Percentiles rank a stretch among this genome's conserved stretches.
phyloP scores from a whole-genome alignment of 23 tunicate species.

The Botrylloides violaceus region DNA sequence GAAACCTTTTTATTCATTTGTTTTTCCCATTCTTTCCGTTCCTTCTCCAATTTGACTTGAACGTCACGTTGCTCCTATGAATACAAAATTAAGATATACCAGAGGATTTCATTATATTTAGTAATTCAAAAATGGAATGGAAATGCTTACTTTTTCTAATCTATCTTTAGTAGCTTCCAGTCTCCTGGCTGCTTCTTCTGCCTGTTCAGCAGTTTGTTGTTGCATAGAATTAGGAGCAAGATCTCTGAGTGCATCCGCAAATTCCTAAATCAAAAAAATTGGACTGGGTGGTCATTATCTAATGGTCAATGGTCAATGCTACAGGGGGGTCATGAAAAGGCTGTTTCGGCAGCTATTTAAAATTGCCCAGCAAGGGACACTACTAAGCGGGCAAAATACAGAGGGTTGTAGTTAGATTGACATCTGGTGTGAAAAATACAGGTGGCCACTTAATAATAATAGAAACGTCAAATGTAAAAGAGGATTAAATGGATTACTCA shows the following conservation, averaged over 20 bases:
- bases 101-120: background rate
- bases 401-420: no score
- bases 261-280: no score
- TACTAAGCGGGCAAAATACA: no score
- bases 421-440: no score
- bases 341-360: no score
- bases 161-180: conserved; percentile 61
- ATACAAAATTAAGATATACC: background rate
- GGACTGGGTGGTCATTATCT: no score
- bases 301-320: no score
- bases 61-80: conserved; percentile 54
- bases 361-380: no score
- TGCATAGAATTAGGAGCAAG: conserved; percentile 72
- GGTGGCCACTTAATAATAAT: no score
- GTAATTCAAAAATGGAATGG: background rate
- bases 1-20: conserved; percentile 43
- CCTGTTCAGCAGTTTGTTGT: conserved; percentile 59
- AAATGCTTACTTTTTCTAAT: conserved; percentile 38
- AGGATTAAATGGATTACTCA: no score
- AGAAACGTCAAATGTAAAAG: no score
- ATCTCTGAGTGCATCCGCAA: conserved; percentile 73
- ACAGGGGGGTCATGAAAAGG: no score
- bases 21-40: conserved; percentile 41
- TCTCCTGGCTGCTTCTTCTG: conserved; percentile 56
- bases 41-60: conserved; percentile 50